phyloP scores from a whole-genome alignment of 2,113 vertebrate genomes.

The Nothocercus julius region DNA sequence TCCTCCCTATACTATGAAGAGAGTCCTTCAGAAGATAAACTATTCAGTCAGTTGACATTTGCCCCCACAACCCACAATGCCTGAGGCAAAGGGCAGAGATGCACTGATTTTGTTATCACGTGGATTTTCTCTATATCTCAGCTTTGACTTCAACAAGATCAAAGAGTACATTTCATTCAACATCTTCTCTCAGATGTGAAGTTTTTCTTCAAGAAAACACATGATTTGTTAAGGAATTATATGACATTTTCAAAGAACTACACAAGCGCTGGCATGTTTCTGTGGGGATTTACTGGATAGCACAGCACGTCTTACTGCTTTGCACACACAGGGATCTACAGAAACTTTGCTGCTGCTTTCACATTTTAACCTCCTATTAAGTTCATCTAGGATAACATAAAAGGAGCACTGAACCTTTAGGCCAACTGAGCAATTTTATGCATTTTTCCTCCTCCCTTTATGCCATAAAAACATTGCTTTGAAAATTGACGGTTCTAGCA shows the following conservation, averaged over 20 bases:
- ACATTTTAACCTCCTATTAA: neutral
- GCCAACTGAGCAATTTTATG: neutral
- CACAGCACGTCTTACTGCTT: neutral
- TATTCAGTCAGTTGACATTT: neutral
- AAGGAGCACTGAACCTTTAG: neutral
- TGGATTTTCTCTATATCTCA: neutral
- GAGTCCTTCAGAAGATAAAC: neutral
- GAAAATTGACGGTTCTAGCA: neutral
- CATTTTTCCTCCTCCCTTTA: neutral
- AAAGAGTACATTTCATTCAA: neutral
- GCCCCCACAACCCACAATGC: neutral
- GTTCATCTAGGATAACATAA: neutral
- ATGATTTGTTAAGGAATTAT: neutral
- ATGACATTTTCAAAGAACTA: neutral
- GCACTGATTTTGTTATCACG: neutral
- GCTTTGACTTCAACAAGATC: neutral
- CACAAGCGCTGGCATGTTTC: neutral
- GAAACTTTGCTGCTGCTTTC: neutral
- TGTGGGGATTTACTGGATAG: neutral
- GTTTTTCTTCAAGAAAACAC: slow-evolving; percentile 13
- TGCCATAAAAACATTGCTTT: neutral
- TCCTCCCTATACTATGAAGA: neutral
- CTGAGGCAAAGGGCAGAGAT: neutral
- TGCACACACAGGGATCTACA: neutral
- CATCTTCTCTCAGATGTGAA: neutral